Base-by-base conservation (phyloP, 2,113 vertebrate species). In the Galeopterus variegatus region DNA sequence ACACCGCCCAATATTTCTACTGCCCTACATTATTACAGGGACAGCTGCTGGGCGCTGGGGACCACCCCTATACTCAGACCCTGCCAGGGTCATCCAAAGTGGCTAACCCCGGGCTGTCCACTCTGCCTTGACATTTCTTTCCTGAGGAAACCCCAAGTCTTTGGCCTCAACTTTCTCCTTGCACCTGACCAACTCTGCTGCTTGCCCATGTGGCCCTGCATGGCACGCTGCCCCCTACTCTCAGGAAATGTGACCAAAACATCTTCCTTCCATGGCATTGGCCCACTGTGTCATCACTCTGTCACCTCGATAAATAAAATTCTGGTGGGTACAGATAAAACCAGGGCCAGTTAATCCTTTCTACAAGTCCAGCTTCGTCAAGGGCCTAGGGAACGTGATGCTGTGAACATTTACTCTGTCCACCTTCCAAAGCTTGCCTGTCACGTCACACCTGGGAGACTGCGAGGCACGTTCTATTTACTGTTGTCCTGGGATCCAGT, bases 381-480 rank as follows among this genome's bases (percentile, higher is more conserved):
- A 18, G 8, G 1, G 11, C 13, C 0, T 1, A 2, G 56, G 8
- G 9, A 5, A 8, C 0, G 1, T 0, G 5, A 5, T 0, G 6
- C 45, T 18, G 18, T 8, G 67, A 14, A 33, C 54, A 5, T 6
- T 17, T 4, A 4, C 9, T 23, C 81, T 33, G 7, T 11, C 26
- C 36, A 31, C 70, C 31, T 36, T 36, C 76, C 58, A 50, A 65
- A 69, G 50, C 48, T 10, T 52, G 13, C 24, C 14, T 24, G 8
- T 14, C 72, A 5, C 0, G 2, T 21, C 17, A 14, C 45, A 9
- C 15, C 15, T 0, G 2, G 19, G 6, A 28, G 76, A 54, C 24
- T n/a, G 21, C 52, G 45, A n/a, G 1, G 11, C 48, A 13, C 23
- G 3, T 8, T 23, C 18, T 4, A 0, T 26, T 18, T 1, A 10